These are phyloP conservation scores for Coracias cyanogaster DNA, from an alignment of 2,797 vertebrate species.

Conservation along the genomic window DNA sequence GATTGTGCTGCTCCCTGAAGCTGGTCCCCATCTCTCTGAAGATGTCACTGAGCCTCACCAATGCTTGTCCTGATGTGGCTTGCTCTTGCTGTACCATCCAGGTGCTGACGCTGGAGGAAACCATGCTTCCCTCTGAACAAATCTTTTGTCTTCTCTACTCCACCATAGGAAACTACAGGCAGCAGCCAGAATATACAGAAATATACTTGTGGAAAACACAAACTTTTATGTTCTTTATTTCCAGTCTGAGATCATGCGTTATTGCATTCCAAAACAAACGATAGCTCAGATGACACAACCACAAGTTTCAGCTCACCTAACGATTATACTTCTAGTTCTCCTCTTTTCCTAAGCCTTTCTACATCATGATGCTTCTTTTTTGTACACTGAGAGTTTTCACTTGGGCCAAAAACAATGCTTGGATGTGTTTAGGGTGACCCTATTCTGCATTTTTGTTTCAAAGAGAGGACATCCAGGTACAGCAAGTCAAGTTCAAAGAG, in stretches of 20 bases:
- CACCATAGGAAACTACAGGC: not conserved
- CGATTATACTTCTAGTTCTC: not conserved
- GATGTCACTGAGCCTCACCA: not conserved
- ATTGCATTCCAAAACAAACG: not conserved
- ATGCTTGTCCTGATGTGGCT: not conserved
- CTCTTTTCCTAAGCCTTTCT: not conserved
- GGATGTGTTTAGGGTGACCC: not conserved
- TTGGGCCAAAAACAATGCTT: not conserved
- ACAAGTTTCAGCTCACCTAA: not conserved
- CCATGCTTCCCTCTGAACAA: not conserved
- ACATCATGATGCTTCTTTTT: not conserved
- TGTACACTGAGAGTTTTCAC: not conserved
- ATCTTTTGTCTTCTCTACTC: not conserved
- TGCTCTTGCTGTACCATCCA: not conserved
- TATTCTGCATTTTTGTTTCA: not conserved
- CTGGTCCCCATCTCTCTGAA: not conserved
- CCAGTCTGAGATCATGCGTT: not conserved
- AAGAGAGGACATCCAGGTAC: not conserved
- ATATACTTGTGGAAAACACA: not conserved
- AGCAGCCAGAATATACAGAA: not conserved
- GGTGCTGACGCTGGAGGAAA: not conserved
- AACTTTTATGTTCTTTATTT: not conserved
- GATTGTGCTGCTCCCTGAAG: not conserved
- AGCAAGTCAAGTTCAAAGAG: not conserved
- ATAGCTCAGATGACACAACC: not conserved